Percentiles rank a stretch among this genome's conserved stretches.
Conservation (phyloP, 2,797 vertebrate species). For the Micromesistius poutassou region DNA sequence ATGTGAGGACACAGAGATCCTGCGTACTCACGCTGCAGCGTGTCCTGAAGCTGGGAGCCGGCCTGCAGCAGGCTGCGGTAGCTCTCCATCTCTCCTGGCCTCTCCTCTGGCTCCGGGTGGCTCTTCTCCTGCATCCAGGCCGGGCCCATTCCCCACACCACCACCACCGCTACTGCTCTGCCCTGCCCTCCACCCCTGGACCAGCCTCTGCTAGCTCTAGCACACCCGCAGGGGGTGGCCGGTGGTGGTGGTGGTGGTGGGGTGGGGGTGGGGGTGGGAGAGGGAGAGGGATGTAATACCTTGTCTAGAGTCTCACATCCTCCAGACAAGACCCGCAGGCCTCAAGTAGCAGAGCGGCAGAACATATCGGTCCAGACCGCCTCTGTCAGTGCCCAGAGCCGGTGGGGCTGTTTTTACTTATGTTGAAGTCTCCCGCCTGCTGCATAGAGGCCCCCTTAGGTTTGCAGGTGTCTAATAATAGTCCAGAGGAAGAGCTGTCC, state of each 20-base stretch:
- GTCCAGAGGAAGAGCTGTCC: constrained; percentile 16
- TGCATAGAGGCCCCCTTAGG: constrained; percentile 43
- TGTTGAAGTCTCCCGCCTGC: constrained; percentile 56
- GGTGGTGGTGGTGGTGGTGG: constrained; percentile 5
- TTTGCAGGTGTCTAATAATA: constrained; percentile 17
- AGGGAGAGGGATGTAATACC: constrained; percentile 1
- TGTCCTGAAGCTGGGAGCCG: constrained; percentile 78
- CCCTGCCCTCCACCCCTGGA: constrained; percentile 17
- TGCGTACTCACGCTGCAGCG: constrained; percentile 78
- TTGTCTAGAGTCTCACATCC: constrained; percentile 59
- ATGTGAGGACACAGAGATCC: constrained; percentile 26
- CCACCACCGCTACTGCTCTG: not conserved
- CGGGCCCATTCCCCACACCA: constrained; percentile 68
- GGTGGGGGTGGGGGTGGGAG: constrained; percentile 21
- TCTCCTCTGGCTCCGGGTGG: constrained; percentile 56
- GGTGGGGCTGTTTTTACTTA: constrained; percentile 40
- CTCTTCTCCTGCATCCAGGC: constrained; percentile 67
- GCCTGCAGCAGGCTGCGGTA: constrained; percentile 83
- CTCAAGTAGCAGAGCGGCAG: constrained; percentile 21
- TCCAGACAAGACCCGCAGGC: constrained; percentile 33
- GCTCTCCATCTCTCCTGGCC: constrained; percentile 77
- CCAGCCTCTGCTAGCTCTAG: constrained; percentile 23
- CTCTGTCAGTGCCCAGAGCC: constrained; percentile 32
- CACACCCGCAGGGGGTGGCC: constrained; percentile 11
- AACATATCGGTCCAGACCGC: constrained; percentile 19